Base-by-base conservation (phyloP, 37 sponge, comb jelly and placozoan genomes). In the Theonella swinhoei region DNA sequence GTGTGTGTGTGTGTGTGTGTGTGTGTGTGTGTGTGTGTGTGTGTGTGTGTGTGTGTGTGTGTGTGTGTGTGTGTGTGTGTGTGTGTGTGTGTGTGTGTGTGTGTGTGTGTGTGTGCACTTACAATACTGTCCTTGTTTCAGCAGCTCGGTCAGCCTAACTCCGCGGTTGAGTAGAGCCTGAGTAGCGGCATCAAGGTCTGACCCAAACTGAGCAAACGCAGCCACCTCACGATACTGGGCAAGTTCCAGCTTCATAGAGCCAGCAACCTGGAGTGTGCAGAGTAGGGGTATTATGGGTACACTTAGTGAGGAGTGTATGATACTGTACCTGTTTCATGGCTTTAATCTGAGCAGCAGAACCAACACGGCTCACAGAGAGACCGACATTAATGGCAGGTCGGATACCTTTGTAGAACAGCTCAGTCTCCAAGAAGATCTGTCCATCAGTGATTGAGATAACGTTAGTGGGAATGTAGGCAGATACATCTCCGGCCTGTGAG, bases 391-490 rank as follows among this genome's bases (percentile, higher is more conserved):
- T 98, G 80, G 99, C 99, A 40, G 99, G 99, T 42, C 99, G 88
- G 83, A 98, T 94, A 72, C 99, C 99, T 76, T 96, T 98, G 89
- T 94, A 98, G 93, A 98, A 98, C 38, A 98, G 76, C 85, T 98
- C 99, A 32, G 89, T 92, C 83, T 98, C 99, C 85, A 98, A 71
- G 82, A 98, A 98, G 39, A 98, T 98, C 93, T 96, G 99, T 76
- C 99, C 99, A 80, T 98, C 99, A 31, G 99, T 98, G 88, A 98
- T 98, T 58, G 99, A 98, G 83, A 98, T 98, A 41, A 98, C 99
- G 68, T 98, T 98, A 83, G 99, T 98, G 1, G 99, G 99, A 70
- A 98, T 98, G 78, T 98, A 98, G n/a, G 98, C 98, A 32, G 98
- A 98, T 75, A 98, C 98, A 74, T 98, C 98, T 22, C 98, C 98